A percentile compares a stretch with the other conserved stretches of the same genome.
Conservation (phyloP, 2,888 invertebrate species). For the Tridacna crocea region DNA sequence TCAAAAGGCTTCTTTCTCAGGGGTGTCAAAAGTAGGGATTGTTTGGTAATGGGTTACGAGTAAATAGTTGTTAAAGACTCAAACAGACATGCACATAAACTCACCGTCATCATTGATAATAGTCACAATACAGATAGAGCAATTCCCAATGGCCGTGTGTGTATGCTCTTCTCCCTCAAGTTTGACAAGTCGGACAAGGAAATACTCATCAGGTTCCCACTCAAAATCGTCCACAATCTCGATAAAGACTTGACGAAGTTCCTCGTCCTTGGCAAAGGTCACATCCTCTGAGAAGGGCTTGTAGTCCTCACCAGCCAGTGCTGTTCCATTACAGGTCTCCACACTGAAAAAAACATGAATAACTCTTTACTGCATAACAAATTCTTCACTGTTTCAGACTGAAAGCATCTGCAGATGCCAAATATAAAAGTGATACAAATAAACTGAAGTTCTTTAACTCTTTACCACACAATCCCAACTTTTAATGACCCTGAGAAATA, state of each 20-base stretch:
- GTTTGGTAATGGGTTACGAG: too few relatives aligned
- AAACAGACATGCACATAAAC: slow-evolving; percentile 46
- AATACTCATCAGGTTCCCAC: slow-evolving; percentile 88
- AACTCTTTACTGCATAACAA: too few relatives aligned
- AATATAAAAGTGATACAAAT: too few relatives aligned
- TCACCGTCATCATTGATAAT: slow-evolving; percentile 87
- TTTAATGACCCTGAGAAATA: too few relatives aligned
- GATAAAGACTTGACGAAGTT: slow-evolving; percentile 85
- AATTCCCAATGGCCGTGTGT: slow-evolving; percentile 85
- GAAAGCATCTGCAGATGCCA: too few relatives aligned
- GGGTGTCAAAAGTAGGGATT: too few relatives aligned
- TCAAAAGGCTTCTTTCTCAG: too few relatives aligned
- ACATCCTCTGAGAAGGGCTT: slow-evolving; percentile 85
- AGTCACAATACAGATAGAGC: slow-evolving; percentile 86
- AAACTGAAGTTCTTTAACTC: too few relatives aligned
- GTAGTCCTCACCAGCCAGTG: slow-evolving; percentile 86
- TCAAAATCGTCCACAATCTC: slow-evolving; percentile 87
- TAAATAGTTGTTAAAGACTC: too few relatives aligned
- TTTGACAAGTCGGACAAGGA: slow-evolving; percentile 86
- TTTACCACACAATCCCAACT: too few relatives aligned
- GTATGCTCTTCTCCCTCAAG: slow-evolving; percentile 65
- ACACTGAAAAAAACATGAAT: slow-evolving; percentile 81
- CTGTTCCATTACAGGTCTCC: slow-evolving; percentile 87
- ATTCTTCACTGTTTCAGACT: too few relatives aligned
- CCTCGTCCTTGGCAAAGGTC: slow-evolving; percentile 86